Conservation (phyloP, 2,113 vertebrate genomes). For the Pleuronectes platessa region DNA sequence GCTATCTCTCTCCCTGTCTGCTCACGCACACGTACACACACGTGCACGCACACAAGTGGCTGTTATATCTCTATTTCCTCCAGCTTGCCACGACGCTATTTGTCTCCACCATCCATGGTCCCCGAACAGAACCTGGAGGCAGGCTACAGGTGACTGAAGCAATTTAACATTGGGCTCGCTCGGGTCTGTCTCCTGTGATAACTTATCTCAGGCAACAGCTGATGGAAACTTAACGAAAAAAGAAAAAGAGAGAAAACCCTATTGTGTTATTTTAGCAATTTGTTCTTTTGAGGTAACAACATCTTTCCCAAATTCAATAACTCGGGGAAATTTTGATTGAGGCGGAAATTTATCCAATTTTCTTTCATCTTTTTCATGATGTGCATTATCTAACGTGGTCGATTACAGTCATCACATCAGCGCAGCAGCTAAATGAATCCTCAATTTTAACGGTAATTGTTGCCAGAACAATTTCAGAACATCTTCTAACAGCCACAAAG, state of each 20-base stretch:
- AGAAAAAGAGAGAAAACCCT: neutral
- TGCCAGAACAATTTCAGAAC: constrained; percentile 5
- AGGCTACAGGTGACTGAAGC: constrained; percentile 53
- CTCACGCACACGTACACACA: constrained; percentile 8
- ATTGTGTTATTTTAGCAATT: neutral
- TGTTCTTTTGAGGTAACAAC: neutral
- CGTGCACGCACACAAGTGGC: neutral
- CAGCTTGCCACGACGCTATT: constrained; percentile 36
- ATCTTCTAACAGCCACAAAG: neutral
- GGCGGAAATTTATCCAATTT: constrained; percentile 2
- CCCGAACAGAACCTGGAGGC: constrained; percentile 29
- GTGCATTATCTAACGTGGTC: neutral
- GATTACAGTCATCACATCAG: constrained; percentile 1
- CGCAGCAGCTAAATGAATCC: constrained; percentile 9
- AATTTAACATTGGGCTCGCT: constrained; percentile 36
- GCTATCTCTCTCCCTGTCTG: constrained; percentile 24
- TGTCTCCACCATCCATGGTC: constrained; percentile 35
- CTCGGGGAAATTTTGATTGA: neutral
- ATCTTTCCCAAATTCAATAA: constrained; percentile 1
- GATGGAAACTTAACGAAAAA: constrained; percentile 12
- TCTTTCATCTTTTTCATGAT: constrained; percentile 9
- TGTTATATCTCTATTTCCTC: constrained; percentile 45
- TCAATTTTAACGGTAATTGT: constrained; percentile 16
- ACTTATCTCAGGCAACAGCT: constrained; percentile 26
- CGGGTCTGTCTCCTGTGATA: constrained; percentile 4